Conservation (phyloP, 2,888 invertebrate genomes). For the Flexamia atlantica region DNA sequence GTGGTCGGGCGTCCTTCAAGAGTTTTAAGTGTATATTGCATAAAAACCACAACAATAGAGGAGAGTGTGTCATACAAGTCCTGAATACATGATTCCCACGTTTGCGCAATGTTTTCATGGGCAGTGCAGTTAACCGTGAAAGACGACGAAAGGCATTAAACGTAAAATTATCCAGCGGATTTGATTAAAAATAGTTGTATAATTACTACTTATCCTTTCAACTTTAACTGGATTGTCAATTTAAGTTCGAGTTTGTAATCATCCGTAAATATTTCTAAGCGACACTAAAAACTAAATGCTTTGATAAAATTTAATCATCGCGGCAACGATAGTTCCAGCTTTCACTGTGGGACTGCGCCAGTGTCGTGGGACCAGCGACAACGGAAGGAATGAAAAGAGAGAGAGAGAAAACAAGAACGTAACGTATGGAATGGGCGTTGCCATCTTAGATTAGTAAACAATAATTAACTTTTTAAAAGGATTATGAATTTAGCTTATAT, state of each 20-base stretch:
- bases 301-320: background rate
- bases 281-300: background rate
- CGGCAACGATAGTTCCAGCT: background rate
- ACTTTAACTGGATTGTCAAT: too few relatives aligned
- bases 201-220: background rate
- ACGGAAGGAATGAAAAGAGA: constrained; percentile 2
- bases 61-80: constrained; percentile 38
- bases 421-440: constrained; percentile 28
- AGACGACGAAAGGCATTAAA: background rate
- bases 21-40: constrained; percentile 23
- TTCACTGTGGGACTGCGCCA: constrained; percentile 5
- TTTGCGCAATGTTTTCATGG: constrained; percentile 34
- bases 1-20: background rate
- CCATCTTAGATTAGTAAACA: constrained; percentile 22
- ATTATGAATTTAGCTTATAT: background rate
- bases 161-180: background rate
- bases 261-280: too few relatives aligned
- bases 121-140: constrained; percentile 42
- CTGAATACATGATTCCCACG: constrained; percentile 30
- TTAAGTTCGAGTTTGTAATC: too few relatives aligned
- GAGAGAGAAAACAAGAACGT: background rate
- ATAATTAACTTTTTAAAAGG: background rate
- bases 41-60: constrained; percentile 28
- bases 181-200: too few relatives aligned
- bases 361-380: background rate